Evolutionary conservation across 2,113 vertebrate species (phyloP).

Genomic region (Carlito syrichta): DNA sequence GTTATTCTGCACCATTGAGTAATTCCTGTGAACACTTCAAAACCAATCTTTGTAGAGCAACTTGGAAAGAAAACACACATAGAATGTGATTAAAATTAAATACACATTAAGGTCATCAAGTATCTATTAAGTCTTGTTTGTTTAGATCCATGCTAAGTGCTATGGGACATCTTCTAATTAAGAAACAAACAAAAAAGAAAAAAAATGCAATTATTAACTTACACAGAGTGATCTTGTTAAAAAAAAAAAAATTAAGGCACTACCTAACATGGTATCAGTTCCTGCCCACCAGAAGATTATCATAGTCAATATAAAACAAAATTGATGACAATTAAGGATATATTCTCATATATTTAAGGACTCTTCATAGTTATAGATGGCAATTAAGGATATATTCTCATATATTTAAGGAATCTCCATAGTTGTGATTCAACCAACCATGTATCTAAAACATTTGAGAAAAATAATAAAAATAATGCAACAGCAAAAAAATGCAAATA

Average conservation of each 20-base stretch:
- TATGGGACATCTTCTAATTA: not conserved
- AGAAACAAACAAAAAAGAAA: not conserved
- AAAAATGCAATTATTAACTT: not conserved
- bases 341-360: too few species aligned
- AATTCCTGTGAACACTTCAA: not conserved
- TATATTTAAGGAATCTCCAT: not conserved
- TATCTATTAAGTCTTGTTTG: not conserved
- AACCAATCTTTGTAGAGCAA: not conserved
- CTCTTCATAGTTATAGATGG: not conserved
- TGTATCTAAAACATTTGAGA: not conserved
- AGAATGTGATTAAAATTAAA: not conserved
- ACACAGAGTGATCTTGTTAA: not conserved
- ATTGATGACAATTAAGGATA: not conserved
- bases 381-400: not conserved
- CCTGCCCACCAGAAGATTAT: not conserved
- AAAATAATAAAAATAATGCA: not conserved
- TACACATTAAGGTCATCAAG: not conserved
- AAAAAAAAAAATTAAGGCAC: not conserved
- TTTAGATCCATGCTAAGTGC: not conserved
- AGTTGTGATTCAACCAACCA: not conserved
- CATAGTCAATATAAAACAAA: not conserved
- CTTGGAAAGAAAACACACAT: not conserved
- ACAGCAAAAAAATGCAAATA: not conserved
- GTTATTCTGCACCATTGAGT: not conserved
- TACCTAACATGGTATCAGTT: not conserved